Conservation (phyloP, 2,888 invertebrate genomes). For the Clistopyga incitator region DNA sequence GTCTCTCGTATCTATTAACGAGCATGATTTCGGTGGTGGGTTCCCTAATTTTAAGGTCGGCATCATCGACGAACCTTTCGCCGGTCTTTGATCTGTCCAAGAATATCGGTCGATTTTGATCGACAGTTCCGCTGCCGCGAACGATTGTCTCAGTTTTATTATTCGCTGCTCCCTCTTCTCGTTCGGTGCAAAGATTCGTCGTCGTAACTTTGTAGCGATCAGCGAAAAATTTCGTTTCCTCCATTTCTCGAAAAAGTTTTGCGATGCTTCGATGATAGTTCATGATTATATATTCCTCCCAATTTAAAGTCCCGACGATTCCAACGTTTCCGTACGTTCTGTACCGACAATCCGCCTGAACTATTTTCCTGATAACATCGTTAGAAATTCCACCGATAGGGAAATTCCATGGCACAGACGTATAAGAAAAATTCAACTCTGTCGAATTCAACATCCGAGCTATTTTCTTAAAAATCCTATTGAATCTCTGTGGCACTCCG, state of each 20-base stretch:
- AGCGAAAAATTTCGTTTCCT: slow-evolving; percentile 84
- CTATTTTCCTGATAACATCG: slow-evolving; percentile 83
- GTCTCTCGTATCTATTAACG: slow-evolving; percentile 70
- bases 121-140: slow-evolving; percentile 59
- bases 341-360: slow-evolving; percentile 89
- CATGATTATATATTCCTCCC: slow-evolving; percentile 89
- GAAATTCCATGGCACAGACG: slow-evolving; percentile 89
- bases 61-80: slow-evolving; percentile 58
- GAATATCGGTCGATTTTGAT: slow-evolving; percentile 70
- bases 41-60: slow-evolving; percentile 65
- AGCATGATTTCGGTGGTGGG: slow-evolving; percentile 73
- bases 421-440: slow-evolving; percentile 85
- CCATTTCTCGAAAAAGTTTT: slow-evolving; percentile 86
- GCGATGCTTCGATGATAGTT: slow-evolving; percentile 86
- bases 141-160: slow-evolving; percentile 27
- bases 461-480: slow-evolving; percentile 83
- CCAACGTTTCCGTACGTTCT: slow-evolving; percentile 86
- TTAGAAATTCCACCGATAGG: slow-evolving; percentile 85
- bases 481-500: slow-evolving; percentile 84
- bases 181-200: slow-evolving; percentile 77
- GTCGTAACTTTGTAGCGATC: slow-evolving; percentile 85
- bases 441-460: slow-evolving; percentile 78
- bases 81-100: slow-evolving; percentile 73
- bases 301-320: slow-evolving; percentile 85
- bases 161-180: slow-evolving; percentile 74